Conservation (phyloP, 2,797 vertebrate genomes). For the Enteromius unitaeniatus region DNA sequence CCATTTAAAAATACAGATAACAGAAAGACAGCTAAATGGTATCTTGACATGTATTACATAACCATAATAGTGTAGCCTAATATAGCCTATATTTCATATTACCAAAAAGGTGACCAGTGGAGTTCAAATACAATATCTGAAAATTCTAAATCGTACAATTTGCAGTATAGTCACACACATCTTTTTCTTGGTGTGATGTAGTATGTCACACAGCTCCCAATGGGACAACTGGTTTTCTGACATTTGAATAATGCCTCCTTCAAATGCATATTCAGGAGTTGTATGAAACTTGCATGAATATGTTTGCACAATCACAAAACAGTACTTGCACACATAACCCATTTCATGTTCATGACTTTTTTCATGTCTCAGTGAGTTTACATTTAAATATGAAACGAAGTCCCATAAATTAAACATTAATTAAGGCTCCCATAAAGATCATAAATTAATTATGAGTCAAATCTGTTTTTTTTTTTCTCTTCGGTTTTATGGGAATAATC, state of each 20-base stretch:
- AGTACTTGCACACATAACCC: background rate
- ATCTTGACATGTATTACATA: background rate
- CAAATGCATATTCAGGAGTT: conserved; percentile 24
- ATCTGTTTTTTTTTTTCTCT: background rate
- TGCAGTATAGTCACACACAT: background rate
- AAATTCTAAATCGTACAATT: background rate
- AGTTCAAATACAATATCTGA: background rate
- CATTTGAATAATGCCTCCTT: conserved; percentile 19
- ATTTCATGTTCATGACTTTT: conserved; percentile 7
- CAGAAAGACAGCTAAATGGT: background rate
- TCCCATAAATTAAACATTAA: conserved; percentile 43
- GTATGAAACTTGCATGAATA: conserved; percentile 1
- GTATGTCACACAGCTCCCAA: conserved; percentile 23
- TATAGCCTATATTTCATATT: background rate
- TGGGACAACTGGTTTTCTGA: background rate
- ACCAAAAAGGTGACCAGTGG: background rate
- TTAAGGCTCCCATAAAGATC: conserved; percentile 33
- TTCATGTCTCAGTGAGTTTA: conserved; percentile 22
- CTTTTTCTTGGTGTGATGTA: conserved; percentile 1
- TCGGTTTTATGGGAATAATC: conserved; percentile 15
- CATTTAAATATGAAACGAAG: conserved; percentile 19
- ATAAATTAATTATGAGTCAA: conserved; percentile 14
- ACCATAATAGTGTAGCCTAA: background rate
- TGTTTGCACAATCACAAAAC: conserved; percentile 15
- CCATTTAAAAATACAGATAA: background rate